A percentile compares a stretch with the other conserved stretches of the same genome.
These are phyloP conservation scores for Erpetoichthys calabaricus DNA, from an alignment of 2,797 vertebrate species.

Conservation along the genomic window DNA sequence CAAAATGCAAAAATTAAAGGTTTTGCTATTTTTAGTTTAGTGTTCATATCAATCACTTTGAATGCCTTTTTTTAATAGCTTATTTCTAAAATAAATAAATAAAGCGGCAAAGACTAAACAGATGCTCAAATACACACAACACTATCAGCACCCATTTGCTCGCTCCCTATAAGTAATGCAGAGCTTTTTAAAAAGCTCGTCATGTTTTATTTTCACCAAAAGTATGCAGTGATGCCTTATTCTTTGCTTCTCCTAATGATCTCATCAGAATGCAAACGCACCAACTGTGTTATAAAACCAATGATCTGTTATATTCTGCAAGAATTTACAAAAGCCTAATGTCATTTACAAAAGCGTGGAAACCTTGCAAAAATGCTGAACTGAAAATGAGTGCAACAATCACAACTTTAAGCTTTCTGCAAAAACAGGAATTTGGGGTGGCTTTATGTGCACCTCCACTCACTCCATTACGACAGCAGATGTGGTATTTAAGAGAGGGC, in stretches of 20 bases:
- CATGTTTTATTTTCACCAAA: conserved; percentile 69
- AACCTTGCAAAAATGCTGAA: conserved; percentile 51
- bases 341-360: conserved; percentile 69
- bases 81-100: neutral
- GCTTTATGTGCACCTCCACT: too few relatives aligned
- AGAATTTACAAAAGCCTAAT: conserved; percentile 80
- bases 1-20: too few relatives aligned
- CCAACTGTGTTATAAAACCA: conserved; percentile 79
- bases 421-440: conserved; percentile 5
- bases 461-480: too few relatives aligned
- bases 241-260: conserved; percentile 72
- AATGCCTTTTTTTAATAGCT: too few relatives aligned
- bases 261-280: conserved; percentile 79
- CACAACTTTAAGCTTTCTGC: conserved; percentile 34
- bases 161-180: neutral
- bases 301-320: conserved; percentile 80
- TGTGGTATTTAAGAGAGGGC: too few relatives aligned
- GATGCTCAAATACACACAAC: neutral
- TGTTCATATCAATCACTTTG: too few relatives aligned
- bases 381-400: conserved; percentile 43
- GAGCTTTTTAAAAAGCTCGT: conserved; percentile 13
- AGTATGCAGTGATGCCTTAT: conserved; percentile 58
- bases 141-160: neutral
- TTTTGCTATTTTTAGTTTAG: too few relatives aligned
- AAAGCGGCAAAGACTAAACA: conserved; percentile 2